Base-by-base conservation (phyloP, 2,888 invertebrate species). In the Cryptocheilus praepositus region DNA sequence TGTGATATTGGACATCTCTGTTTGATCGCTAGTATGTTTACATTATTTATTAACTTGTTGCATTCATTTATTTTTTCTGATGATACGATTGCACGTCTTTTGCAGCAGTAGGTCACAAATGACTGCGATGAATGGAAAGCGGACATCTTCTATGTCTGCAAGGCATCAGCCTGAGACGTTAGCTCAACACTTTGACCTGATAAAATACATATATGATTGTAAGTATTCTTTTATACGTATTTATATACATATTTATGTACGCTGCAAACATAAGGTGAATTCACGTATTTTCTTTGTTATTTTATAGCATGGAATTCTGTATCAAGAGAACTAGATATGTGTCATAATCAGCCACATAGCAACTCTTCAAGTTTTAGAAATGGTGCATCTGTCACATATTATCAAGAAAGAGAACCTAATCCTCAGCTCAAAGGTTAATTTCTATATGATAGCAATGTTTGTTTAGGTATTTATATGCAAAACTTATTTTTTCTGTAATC, bases 161-260 rank as follows among this genome's bases (percentile, higher is more conserved):
- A 83, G 86, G 70, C 86, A 87, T 74, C 86, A 88, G 62, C 73
- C 81, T 52, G 86, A 89, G 70, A 85, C 86, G 55, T 81, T 86
- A 57, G 88, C 90, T 52, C 93, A 93, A 77, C 95, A 95, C 80
- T 95, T 95, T 84, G 95, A 95, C 88, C 90, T 95, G 83, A 94
- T 95, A 78, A 93, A 93, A 85, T 95, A 94, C 84, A 94, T 95
- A 77, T 93, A 92, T 85, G 95, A 95, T 79, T 94, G 89, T 89
- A 75, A 82, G 83, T 81, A 71, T 58, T 55, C n/a, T 25, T 22
- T 22, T 43, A 54, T 54, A n/a, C n/a, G n/a, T 58, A 53, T 16
- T 36, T 22, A 22, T 43, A 53, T 52, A n/a, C 2, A 36, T 61
- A 13, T 53, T 53, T 53, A 3, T 1, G 13, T 7, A 11, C 11